Evolutionary conservation across 2,888 invertebrate genomes (phyloP).

Genomic region (Nomada fucata): DNA sequence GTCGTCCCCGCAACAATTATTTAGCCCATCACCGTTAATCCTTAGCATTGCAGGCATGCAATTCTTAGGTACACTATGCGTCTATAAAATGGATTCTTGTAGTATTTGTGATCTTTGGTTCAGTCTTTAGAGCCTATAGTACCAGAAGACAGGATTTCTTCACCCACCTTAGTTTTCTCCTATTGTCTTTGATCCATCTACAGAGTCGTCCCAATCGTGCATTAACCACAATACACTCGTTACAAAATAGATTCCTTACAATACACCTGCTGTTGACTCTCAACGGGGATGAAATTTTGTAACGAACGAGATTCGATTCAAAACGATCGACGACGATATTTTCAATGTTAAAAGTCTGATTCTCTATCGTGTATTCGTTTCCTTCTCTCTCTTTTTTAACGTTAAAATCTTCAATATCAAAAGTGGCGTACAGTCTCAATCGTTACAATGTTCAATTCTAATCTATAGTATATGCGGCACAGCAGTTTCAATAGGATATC

Average conservation of each 20-base stretch:
- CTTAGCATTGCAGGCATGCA: constrained; percentile 82
- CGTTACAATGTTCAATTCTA: constrained; percentile 56
- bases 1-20: constrained; percentile 54
- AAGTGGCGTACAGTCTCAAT: constrained; percentile 64
- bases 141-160: constrained; percentile 77
- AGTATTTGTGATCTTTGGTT: constrained; percentile 69
- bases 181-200: constrained; percentile 69
- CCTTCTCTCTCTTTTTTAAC: constrained; percentile 22
- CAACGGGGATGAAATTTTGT: constrained; percentile 33
- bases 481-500: neutral
- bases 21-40: constrained; percentile 80
- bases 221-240: constrained; percentile 64
- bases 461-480: neutral
- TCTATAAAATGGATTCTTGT: constrained; percentile 74
- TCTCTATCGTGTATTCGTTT: constrained; percentile 30
- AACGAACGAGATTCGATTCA: constrained; percentile 17
- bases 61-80: constrained; percentile 77
- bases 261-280: constrained; percentile 52
- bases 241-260: constrained; percentile 50
- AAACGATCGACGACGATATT: constrained; percentile 28
- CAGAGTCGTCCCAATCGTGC: constrained; percentile 66
- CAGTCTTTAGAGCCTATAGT: constrained; percentile 71
- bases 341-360: constrained; percentile 22
- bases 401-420: constrained; percentile 44
- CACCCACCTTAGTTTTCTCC: constrained; percentile 82